Base-by-base conservation (phyloP, 2,888 invertebrate genomes). In the Caenorhabditis uteleia region DNA sequence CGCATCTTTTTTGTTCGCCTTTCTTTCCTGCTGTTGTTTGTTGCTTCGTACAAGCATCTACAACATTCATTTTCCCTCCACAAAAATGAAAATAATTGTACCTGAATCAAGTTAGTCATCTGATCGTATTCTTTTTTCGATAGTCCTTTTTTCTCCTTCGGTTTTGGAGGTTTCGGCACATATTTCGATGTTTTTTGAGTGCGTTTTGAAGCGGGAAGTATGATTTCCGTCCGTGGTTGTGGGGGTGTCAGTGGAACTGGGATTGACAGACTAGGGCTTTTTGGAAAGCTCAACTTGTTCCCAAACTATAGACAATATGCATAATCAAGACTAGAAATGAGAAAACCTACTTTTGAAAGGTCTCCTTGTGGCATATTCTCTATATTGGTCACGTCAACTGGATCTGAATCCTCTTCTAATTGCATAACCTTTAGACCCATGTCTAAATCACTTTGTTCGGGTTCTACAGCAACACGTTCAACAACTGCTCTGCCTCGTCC, bases 401-500 rank as follows among this genome's bases (percentile, higher is more conserved):
- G n/a, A n/a, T n/a, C n/a, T n/a, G 7, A 56, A 31, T 33, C 47
- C 27, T n/a, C n/a, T n/a, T n/a, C n/a, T n/a, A 20, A n/a, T 18
- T 2, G 16, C 7, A n/a, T 38, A 39, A 10, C 29, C 27, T n/a
- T n/a, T n/a, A n/a, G n/a, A n/a, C n/a, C n/a, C n/a, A n/a, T n/a
- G n/a, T n/a, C n/a, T 12, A 66, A 26, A 42, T 60, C 49, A 27
- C 50, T 46, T 14, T 50, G 6, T 25, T 29, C 47, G 3, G 40
- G 16, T n/a, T 56, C 51, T 1, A 73, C 34, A 0, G 67, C 57
- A 26, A 70, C 57, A 36, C 65, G 50, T 27, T 68, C 65, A 10
- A 70, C 57, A 34, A 59, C 61, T 5, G 64, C 67, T 8, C 64
- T 36, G 8, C 75, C 77, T 44, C 65, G 53, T 25, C 77, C 73